Evolutionary conservation across 1,140 invertebrate genomes (phyloP).

Genomic region (Plectrocnemia conspersa): DNA sequence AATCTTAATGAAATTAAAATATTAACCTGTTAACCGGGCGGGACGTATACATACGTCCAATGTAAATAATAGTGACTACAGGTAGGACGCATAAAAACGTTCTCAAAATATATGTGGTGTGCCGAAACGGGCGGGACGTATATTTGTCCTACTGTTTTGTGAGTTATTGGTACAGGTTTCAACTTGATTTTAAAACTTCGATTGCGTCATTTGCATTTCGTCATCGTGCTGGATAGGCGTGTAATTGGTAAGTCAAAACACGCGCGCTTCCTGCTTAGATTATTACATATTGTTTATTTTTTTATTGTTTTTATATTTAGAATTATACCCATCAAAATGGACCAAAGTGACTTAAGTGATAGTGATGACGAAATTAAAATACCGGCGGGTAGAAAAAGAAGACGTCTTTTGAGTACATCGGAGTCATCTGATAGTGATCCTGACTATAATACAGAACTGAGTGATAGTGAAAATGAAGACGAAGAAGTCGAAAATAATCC

Average conservation of each 20-base stretch:
- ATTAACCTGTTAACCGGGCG: background rate
- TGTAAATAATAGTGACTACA: background rate
- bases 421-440: constrained; percentile 26
- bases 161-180: constrained; percentile 21
- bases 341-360: constrained; percentile 27
- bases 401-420: constrained; percentile 30
- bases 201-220: constrained; percentile 22
- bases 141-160: constrained; percentile 16
- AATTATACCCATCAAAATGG: constrained; percentile 22
- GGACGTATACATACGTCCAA: background rate
- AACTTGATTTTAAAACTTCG: constrained; percentile 23
- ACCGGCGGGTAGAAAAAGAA: constrained; percentile 28
- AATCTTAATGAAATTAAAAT: too few relatives aligned
- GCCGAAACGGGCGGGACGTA: constrained; percentile 13
- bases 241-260: constrained; percentile 23
- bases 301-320: constrained; percentile 23
- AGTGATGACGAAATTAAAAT: constrained; percentile 28
- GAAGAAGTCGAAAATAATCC: constrained; percentile 27
- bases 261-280: constrained; percentile 24
- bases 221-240: constrained; percentile 9
- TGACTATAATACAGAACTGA: constrained; percentile 30
- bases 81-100: too few relatives aligned
- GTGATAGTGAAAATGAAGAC: constrained; percentile 30
- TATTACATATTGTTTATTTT: constrained; percentile 27
- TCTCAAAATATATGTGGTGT: background rate